Percentiles rank a stretch among this genome's conserved stretches.
Evolutionary conservation across 2,888 invertebrate genomes (phyloP).

Genomic region (Lycaena phlaeas): DNA sequence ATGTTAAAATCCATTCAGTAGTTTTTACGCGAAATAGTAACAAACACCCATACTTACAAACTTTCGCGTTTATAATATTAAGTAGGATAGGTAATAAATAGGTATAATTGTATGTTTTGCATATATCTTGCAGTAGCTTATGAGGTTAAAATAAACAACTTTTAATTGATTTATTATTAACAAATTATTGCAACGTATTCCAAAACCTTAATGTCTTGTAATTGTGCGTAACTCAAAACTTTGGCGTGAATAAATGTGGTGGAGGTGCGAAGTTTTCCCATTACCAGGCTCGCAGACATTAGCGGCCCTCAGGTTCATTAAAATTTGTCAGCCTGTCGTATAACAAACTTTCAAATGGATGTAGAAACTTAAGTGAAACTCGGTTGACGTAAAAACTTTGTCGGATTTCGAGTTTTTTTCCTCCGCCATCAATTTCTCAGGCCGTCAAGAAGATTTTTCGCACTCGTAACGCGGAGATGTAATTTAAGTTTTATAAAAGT

Average conservation of each 20-base stretch:
- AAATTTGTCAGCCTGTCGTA: slow-evolving; percentile 71
- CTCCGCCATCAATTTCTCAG: slow-evolving; percentile 68
- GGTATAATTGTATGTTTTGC: too few species aligned
- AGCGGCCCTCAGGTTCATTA: slow-evolving; percentile 70
- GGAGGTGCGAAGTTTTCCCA: slow-evolving; percentile 69
- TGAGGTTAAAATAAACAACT: too few species aligned
- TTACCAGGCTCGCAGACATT: slow-evolving; percentile 65
- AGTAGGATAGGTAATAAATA: too few species aligned
- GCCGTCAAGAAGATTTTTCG: slow-evolving; percentile 72
- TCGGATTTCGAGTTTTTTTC: slow-evolving; percentile 57
- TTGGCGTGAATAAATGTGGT: slow-evolving; percentile 15
- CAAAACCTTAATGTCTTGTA: slow-evolving; percentile 13
- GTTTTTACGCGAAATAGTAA: too few species aligned
- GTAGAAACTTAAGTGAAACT: slow-evolving; percentile 72
- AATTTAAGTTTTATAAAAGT: slow-evolving; percentile 70
- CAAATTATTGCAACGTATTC: slow-evolving; percentile 8
- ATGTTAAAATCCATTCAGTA: too few species aligned
- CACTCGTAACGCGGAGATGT: slow-evolving; percentile 69
- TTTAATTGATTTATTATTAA: neutral
- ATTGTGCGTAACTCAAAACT: slow-evolving; percentile 26
- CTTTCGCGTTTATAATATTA: too few species aligned
- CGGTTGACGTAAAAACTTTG: slow-evolving; percentile 67
- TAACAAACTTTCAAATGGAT: slow-evolving; percentile 67
- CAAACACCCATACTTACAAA: too few species aligned
- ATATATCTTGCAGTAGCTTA: too few species aligned